phyloP scores from a whole-genome alignment of 2,113 vertebrate species.

The Lucifuga dentata region DNA sequence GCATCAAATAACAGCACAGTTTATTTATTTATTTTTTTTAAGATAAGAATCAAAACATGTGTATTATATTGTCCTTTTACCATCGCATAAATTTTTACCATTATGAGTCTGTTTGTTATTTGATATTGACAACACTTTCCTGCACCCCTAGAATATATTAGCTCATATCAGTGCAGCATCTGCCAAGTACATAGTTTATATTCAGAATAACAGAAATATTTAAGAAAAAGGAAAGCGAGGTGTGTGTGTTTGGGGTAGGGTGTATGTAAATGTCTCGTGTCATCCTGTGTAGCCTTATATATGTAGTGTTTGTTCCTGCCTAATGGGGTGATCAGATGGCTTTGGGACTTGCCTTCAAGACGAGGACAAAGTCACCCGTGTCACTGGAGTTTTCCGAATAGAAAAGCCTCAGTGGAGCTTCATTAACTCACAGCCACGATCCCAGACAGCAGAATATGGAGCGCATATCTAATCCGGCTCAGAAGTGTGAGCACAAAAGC shows the following conservation, averaged over 20 bases:
- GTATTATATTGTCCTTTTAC: too few species aligned
- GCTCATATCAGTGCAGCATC: constrained; percentile 1
- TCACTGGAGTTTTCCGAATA: constrained; percentile 58
- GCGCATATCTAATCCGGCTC: constrained; percentile 68
- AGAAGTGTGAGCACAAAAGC: constrained; percentile 36
- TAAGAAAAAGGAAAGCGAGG: not conserved
- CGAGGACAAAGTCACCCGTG: constrained; percentile 60
- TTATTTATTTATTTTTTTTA: too few species aligned
- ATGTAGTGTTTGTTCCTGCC: constrained; percentile 12
- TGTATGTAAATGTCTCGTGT: constrained; percentile 14
- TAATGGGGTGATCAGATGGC: constrained; percentile 67
- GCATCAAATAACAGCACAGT: too few species aligned
- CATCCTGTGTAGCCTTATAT: not conserved
- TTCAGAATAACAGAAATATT: constrained; percentile 18
- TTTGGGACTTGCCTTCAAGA: constrained; percentile 55
- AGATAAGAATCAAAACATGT: too few species aligned
- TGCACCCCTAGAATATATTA: not conserved
- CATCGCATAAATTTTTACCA: constrained; percentile 42
- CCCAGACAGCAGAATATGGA: constrained; percentile 65
- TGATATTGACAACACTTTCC: constrained; percentile 7
- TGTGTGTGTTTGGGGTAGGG: not conserved
- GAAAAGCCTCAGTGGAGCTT: constrained; percentile 64
- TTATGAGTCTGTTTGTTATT: constrained; percentile 10
- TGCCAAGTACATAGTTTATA: constrained; percentile 1
- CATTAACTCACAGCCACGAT: constrained; percentile 71